phyloP scores from a whole-genome alignment of 2,888 invertebrate species.

The Allolobophora icterica region DNA sequence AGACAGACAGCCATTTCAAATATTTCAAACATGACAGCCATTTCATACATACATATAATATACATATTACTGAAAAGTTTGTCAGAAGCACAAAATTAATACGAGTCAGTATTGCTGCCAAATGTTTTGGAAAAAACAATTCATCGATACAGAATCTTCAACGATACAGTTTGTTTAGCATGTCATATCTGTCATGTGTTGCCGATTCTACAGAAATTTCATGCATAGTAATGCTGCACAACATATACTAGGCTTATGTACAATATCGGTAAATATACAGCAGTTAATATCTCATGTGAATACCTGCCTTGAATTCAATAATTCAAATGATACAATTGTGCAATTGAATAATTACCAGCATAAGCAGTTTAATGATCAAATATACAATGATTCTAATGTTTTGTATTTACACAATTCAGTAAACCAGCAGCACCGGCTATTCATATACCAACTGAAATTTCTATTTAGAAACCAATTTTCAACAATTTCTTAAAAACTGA shows the following conservation, averaged over 20 bases:
- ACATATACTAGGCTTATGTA: neutral
- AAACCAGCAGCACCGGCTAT: neutral
- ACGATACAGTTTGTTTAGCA: neutral
- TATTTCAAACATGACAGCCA: neutral
- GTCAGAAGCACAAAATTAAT: neutral
- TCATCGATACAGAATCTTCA: neutral
- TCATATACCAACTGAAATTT: neutral
- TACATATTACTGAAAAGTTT: neutral
- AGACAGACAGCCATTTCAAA: neutral
- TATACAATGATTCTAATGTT: neutral
- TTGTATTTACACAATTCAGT: neutral
- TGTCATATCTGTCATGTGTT: constrained; percentile 13
- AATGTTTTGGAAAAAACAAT: neutral
- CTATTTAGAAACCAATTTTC: neutral
- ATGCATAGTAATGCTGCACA: neutral
- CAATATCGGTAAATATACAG: neutral
- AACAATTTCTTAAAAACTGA: neutral
- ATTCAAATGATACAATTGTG: neutral
- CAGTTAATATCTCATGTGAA: neutral
- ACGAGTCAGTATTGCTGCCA: constrained; percentile 1
- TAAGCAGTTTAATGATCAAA: neutral
- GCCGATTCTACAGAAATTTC: neutral
- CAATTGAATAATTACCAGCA: neutral
- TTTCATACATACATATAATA: neutral
- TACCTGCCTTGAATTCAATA: neutral